These are phyloP conservation scores for Myotis myotis DNA, from an alignment of 2,797 vertebrate species.

Conservation along the genomic window DNA sequence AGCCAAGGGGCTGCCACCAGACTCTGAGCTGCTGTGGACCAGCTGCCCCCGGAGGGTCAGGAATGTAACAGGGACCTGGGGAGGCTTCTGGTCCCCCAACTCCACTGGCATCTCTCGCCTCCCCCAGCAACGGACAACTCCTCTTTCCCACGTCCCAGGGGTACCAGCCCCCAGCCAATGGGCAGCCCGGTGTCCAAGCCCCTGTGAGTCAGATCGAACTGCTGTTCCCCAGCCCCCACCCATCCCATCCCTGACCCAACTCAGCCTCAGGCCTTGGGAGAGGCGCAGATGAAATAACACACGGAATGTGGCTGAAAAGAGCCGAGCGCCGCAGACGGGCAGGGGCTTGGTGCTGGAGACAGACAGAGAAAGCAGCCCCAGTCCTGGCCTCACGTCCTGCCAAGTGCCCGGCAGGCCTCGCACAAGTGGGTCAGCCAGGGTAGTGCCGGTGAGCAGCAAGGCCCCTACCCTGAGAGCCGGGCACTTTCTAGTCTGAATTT, in stretches of 20 bases:
- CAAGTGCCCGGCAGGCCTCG: not conserved
- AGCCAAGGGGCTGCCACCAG: not conserved
- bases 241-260: not conserved
- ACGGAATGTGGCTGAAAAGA: not conserved
- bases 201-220: not conserved
- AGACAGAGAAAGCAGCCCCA: not conserved
- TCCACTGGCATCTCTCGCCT: not conserved
- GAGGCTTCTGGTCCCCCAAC: not conserved
- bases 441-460: not conserved
- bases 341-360: not conserved
- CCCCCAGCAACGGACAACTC: not conserved
- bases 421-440: not conserved
- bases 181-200: not conserved
- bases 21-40: not conserved
- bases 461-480: not conserved
- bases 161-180: too few relatives aligned
- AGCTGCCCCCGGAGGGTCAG: too few relatives aligned
- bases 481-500: not conserved
- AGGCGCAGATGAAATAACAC: conserved; percentile 22
- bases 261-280: not conserved
- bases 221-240: not conserved
- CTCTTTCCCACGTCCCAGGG: not conserved
- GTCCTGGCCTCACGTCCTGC: not conserved
- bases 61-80: not conserved
- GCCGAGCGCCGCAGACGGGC: not conserved